Conservation (phyloP, 2,797 vertebrate species). For the Danionella dracula region DNA sequence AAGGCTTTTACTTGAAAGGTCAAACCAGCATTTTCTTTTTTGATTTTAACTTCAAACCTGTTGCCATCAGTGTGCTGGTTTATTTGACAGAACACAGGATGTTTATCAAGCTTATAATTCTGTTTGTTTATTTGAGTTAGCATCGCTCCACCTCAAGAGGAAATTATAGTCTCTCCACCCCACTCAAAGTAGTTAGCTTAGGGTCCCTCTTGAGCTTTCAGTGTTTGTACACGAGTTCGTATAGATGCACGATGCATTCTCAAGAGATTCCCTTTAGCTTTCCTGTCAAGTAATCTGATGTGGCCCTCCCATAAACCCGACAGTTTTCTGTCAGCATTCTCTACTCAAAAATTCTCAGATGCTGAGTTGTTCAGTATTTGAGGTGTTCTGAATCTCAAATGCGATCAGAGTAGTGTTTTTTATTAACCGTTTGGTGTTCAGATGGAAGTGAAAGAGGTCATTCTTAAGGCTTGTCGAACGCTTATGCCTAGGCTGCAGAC, state of each 20-base stretch:
- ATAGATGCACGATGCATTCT: background rate
- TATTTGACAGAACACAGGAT: background rate
- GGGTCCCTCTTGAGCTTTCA: background rate
- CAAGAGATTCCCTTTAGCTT: constrained; percentile 2
- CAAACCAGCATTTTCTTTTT: background rate
- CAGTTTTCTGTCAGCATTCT: background rate
- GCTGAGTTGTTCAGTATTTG: background rate
- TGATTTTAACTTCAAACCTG: background rate
- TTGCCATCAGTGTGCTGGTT: background rate
- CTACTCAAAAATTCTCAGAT: background rate
- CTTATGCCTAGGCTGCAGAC: constrained; percentile 31
- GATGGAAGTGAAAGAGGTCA: constrained; percentile 35
- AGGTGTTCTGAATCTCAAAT: constrained; percentile 19
- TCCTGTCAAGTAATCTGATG: constrained; percentile 1
- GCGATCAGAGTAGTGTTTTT: background rate
- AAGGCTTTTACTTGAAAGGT: background rate
- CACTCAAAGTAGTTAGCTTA: constrained; percentile 5
- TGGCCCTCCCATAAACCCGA: constrained; percentile 8
- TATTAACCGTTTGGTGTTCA: background rate
- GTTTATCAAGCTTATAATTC: constrained; percentile 1
- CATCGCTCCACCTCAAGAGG: constrained; percentile 33
- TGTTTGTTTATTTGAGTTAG: constrained; percentile 42
- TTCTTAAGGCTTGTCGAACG: constrained; percentile 25
- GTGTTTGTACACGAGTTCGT: constrained; percentile 2
- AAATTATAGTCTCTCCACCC: constrained; percentile 41